Evolutionary conservation across 2,113 vertebrate genomes (phyloP).

Genomic region (Ceyx cyanopectus): DNA sequence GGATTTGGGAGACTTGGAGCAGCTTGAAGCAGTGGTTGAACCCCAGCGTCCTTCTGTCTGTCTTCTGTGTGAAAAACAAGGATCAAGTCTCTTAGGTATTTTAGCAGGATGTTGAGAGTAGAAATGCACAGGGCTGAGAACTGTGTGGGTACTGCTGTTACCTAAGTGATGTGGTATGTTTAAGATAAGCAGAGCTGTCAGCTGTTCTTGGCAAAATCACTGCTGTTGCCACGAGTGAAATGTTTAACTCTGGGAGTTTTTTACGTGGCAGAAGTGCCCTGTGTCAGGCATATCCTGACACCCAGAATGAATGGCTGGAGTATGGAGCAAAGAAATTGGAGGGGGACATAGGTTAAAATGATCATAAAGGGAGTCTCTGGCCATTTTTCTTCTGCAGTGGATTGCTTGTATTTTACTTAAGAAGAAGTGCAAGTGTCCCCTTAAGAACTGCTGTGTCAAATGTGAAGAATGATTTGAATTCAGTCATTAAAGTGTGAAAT

Average conservation of each 20-base stretch:
- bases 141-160: background rate
- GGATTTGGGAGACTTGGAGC: background rate
- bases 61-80: background rate
- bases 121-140: background rate
- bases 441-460: constrained; percentile 55
- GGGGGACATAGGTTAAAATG: background rate
- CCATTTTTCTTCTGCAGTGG: background rate
- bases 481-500: constrained; percentile 58
- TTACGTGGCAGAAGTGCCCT: background rate
- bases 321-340: background rate
- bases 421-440: background rate
- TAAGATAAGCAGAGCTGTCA: constrained; percentile 32
- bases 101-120: background rate
- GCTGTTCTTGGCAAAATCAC: constrained; percentile 30
- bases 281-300: background rate
- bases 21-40: constrained; percentile 36
- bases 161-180: constrained; percentile 24
- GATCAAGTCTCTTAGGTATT: background rate
- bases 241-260: background rate
- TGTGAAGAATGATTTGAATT: constrained; percentile 64
- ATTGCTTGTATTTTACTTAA: background rate
- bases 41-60: constrained; percentile 5
- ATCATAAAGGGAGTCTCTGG: background rate
- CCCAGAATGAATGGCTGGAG: background rate
- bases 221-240: background rate